Evolutionary conservation across 2,888 invertebrate genomes (phyloP).

Genomic region (Slavum lentiscoides): DNA sequence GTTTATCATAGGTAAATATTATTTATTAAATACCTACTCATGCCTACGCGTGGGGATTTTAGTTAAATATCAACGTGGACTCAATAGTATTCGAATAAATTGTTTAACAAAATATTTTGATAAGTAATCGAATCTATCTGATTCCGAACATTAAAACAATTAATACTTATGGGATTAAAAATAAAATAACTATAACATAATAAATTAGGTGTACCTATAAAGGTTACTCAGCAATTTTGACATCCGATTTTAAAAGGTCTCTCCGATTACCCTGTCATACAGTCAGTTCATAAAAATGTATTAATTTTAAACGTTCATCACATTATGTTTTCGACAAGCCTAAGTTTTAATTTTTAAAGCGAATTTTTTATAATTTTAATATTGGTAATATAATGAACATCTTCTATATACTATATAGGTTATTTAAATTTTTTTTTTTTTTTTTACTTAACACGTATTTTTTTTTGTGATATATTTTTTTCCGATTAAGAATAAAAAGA

Average conservation of each 20-base stretch:
- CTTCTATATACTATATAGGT: neutral
- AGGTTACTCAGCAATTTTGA: constrained; percentile 21
- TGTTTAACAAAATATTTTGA: neutral
- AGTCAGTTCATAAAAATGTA: constrained; percentile 44
- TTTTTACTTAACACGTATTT: constrained; percentile 9
- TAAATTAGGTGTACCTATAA: neutral
- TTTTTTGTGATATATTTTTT: neutral
- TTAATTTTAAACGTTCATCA: constrained; percentile 32
- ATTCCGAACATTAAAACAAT: neutral
- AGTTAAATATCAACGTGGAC: neutral
- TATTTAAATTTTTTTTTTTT: neutral
- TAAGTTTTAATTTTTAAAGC: constrained; percentile 27
- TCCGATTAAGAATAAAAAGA: constrained; percentile 7
- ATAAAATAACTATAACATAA: constrained; percentile 28
- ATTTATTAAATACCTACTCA: neutral
- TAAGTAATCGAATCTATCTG: neutral
- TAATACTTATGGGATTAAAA: constrained; percentile 6
- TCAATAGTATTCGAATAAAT: neutral
- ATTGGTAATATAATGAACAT: constrained; percentile 1
- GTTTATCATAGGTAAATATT: constrained; percentile 18
- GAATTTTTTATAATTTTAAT: neutral
- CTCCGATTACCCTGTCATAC: constrained; percentile 44
- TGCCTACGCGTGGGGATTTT: neutral
- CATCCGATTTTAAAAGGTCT: constrained; percentile 42
- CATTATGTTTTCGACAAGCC: constrained; percentile 41